Conservation (phyloP, 2,113 vertebrate species). For the Falco punctatus region DNA sequence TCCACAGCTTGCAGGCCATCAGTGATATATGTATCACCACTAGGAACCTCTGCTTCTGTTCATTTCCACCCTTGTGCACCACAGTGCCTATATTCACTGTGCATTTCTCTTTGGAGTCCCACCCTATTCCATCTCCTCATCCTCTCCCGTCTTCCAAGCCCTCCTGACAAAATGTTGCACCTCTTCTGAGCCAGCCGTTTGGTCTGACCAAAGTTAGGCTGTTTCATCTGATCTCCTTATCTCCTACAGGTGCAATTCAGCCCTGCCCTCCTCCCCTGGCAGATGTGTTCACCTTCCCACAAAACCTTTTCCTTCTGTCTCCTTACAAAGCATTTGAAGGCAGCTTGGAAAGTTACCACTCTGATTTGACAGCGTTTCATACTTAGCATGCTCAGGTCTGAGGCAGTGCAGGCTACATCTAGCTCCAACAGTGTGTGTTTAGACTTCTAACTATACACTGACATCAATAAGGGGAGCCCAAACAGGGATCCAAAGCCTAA, state of each 20-base stretch:
- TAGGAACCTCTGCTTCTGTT: background rate
- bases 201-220: background rate
- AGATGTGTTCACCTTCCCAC: background rate
- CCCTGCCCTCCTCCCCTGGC: background rate
- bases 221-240: background rate
- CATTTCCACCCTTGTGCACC: background rate
- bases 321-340: background rate
- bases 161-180: background rate
- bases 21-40: accelerated
- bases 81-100: accelerated
- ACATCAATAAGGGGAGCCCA: background rate
- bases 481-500: background rate
- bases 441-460: background rate
- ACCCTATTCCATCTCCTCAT: accelerated
- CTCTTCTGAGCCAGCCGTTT: background rate
- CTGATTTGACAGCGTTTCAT: background rate
- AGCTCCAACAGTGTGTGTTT: background rate
- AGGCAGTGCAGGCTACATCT: background rate
- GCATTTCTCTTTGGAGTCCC: background rate
- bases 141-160: background rate
- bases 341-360: background rate
- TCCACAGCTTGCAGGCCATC: background rate
- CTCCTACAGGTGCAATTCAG: background rate
- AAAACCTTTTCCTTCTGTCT: background rate
- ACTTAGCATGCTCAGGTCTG: background rate